A percentile compares a stretch with the other conserved stretches of the same genome.
Evolutionary conservation across 2,113 vertebrate species (phyloP).

Genomic region (Ptychochromis oligacanthus): DNA sequence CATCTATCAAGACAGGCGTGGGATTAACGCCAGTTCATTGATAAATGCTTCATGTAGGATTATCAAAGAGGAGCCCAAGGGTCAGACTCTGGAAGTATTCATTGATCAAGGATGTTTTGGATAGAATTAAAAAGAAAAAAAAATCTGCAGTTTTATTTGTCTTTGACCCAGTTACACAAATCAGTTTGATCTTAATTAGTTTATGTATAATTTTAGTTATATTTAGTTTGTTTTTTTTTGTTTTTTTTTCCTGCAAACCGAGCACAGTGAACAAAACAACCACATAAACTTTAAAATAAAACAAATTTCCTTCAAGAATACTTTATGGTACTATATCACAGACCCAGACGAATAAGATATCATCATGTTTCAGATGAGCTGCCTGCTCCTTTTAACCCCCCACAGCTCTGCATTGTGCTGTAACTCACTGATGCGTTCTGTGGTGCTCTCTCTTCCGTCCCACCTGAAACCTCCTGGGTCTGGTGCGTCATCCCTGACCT

Average conservation of each 20-base stretch:
- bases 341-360: background rate
- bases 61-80: background rate
- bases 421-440: constrained; percentile 14
- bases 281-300: background rate
- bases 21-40: constrained; percentile 56
- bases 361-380: constrained; percentile 16
- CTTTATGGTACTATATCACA: background rate
- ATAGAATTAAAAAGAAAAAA: background rate
- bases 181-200: background rate
- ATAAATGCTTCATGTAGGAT: constrained; percentile 25
- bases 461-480: constrained; percentile 39
- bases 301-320: background rate
- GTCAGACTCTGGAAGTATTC: background rate
- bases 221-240: background rate
- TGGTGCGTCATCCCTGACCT: constrained; percentile 59
- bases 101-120: background rate
- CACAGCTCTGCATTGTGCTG: constrained; percentile 25
- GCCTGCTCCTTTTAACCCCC: constrained; percentile 13
- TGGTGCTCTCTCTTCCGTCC: background rate
- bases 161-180: background rate
- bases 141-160: background rate
- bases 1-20: constrained; percentile 30
- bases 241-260: background rate
- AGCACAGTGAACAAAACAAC: background rate
- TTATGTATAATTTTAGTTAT: background rate